Base-by-base conservation (phyloP, 2,888 invertebrate species). In the Pecten maximus region DNA sequence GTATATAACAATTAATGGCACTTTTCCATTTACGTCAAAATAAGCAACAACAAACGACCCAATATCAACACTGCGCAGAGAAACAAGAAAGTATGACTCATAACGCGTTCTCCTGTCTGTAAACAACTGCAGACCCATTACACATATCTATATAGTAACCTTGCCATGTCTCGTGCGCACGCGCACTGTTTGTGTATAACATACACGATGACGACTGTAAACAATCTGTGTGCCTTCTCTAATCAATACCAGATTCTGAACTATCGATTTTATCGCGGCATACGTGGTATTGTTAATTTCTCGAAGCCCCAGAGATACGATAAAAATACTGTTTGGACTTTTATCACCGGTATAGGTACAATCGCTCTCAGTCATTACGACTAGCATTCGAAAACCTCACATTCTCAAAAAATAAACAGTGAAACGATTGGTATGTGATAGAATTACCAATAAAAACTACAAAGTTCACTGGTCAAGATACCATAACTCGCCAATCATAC, bases 61-160 rank as follows among this genome's bases (percentile, higher is more conserved):
- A 60, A 74, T 23, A 74, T 74, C 74, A 74, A 74, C 74, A 74
- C 74, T 74, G 74, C 74, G 74, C 74, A 74, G 74, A 74, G 35
- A 74, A 35, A 74, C 19, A 1, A 35, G 74, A 74, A 35, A 74
- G 74, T 28, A 8, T 74, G 74, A 74, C 74, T 74, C 74, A 74
- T 23, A 19, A 54, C 48, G 19, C 16, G 48, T 48, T 48, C 54
- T 19, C 19, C n/a, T 10, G 60, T 74, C n/a, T 28, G 74, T 74
- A 74, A 74, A 74, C 74, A 74, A 74, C 74, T 74, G 35, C 12
- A 35, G 28, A 74, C 74, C 74, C 74, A 74, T 74, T 74, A 74
- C 60, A 74, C 74, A 74, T 44, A 44, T 74, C 74, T 74, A 28
- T n/a, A 23, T 74, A 2, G 74, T 35, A 28, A 74, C 74, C 74